These are phyloP conservation scores for Latrodectus hesperus DNA, from an alignment of 2,888 invertebrate species.

Conservation along the genomic window DNA sequence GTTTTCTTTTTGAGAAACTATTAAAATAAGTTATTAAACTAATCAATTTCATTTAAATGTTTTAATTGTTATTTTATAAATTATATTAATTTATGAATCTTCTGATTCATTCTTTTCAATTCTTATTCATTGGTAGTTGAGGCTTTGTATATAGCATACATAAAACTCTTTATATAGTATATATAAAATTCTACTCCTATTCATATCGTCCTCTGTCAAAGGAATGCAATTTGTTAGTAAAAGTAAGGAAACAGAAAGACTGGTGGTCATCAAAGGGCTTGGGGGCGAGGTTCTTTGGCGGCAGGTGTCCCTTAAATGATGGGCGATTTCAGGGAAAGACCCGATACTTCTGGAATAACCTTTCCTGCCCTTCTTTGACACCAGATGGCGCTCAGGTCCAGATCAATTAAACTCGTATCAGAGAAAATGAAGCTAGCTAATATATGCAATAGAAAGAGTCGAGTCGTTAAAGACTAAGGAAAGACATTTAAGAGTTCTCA, in stretches of 20 bases:
- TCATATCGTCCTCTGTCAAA: too few species aligned
- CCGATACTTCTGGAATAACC: conserved; percentile 50
- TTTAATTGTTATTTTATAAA: too few species aligned
- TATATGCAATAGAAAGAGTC: background rate
- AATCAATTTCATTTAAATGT: too few species aligned
- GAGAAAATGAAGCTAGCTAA: conserved; percentile 21
- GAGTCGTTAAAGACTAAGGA: background rate
- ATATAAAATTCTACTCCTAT: too few species aligned
- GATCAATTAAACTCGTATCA: conserved; percentile 64
- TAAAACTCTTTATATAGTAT: too few species aligned
- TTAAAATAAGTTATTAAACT: too few species aligned
- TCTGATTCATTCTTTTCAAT: too few species aligned
- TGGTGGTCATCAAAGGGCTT: background rate
- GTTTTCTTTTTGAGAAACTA: too few species aligned
- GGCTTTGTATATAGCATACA: too few species aligned
- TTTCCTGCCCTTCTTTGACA: conserved; percentile 18
- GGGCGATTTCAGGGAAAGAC: conserved; percentile 46
- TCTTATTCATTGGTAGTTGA: too few species aligned
- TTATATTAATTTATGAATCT: too few species aligned
- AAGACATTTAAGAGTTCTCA: background rate
- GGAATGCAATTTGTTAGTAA: too few species aligned
- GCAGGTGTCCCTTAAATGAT: conserved; percentile 53
- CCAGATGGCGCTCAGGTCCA: conserved; percentile 56
- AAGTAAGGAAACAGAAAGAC: background rate
- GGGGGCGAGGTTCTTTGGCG: conserved; percentile 13